Conservation (phyloP, 1,140 invertebrate species). For the Sminthurides bifidus region DNA sequence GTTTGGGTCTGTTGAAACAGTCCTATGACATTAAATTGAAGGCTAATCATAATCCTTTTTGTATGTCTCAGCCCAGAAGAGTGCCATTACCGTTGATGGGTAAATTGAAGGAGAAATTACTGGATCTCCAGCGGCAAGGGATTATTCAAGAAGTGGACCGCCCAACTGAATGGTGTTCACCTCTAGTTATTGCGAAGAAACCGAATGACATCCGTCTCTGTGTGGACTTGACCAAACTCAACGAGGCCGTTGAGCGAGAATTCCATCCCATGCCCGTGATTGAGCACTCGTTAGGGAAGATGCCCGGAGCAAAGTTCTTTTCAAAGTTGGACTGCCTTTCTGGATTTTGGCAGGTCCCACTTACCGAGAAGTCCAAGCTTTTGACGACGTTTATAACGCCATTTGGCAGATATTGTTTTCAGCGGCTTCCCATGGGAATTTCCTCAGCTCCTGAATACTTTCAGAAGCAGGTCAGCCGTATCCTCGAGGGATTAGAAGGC, state of each 20-base stretch:
- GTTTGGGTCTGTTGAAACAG: background rate
- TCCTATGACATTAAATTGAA: conserved; percentile 6
- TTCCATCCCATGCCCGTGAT: conserved; percentile 10
- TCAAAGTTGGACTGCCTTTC: conserved; percentile 35
- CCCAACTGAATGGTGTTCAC: conserved; percentile 41
- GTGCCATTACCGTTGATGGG: conserved; percentile 34
- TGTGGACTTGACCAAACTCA: conserved; percentile 35
- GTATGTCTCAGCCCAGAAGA: conserved; percentile 26
- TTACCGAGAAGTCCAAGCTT: conserved; percentile 35
- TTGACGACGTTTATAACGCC: conserved; percentile 40
- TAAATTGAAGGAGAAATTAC: conserved; percentile 34
- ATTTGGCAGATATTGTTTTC: conserved; percentile 36
- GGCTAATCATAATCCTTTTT: conserved; percentile 2
- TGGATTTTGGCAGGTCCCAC: conserved; percentile 36
- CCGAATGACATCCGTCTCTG: conserved; percentile 40
- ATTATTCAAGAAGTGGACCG: conserved; percentile 34
- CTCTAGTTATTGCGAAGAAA: conserved; percentile 40
- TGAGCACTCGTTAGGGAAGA: conserved; percentile 8
- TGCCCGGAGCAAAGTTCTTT: conserved; percentile 29
- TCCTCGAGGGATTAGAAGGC: conserved; percentile 30
- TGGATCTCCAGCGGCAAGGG: conserved; percentile 26
- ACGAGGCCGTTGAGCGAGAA: conserved; percentile 33
- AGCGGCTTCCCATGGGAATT: conserved; percentile 38
- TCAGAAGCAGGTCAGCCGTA: conserved; percentile 22
- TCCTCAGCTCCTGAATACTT: conserved; percentile 34